A percentile compares a stretch with the other conserved stretches of the same genome.
These are phyloP conservation scores for Sinocyclocheilus rhinocerous DNA, from an alignment of 2,113 vertebrate species.

Conservation along the genomic window DNA sequence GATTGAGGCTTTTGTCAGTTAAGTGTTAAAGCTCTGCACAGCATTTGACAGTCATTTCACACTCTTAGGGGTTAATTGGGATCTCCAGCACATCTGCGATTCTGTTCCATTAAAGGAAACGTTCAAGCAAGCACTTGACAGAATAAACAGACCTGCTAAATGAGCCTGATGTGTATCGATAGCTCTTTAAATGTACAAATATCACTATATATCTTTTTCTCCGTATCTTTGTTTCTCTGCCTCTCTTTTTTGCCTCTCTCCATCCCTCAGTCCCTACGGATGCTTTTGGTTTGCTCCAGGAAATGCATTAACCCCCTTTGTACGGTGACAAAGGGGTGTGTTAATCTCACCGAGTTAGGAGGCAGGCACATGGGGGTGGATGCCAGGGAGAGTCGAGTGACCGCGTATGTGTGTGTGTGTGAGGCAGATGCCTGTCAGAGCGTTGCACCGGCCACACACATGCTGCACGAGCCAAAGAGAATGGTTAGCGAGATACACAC, in stretches of 20 bases:
- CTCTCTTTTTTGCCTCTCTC: background rate
- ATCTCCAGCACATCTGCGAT: slow-evolving; percentile 25
- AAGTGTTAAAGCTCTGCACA: slow-evolving; percentile 1
- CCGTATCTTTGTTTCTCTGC: background rate
- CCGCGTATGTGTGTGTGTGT: slow-evolving; percentile 14
- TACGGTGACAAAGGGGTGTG: slow-evolving; percentile 75
- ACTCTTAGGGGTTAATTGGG: slow-evolving; percentile 31
- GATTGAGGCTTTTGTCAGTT: background rate
- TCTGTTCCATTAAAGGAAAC: background rate
- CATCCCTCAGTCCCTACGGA: slow-evolving; percentile 21
- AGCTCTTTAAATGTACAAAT: background rate
- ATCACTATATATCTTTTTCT: background rate
- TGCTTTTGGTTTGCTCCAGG: slow-evolving; percentile 56
- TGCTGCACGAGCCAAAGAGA: background rate
- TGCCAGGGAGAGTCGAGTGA: background rate
- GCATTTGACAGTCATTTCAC: slow-evolving; percentile 1
- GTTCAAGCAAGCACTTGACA: slow-evolving; percentile 22
- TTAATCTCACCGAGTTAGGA: slow-evolving; percentile 73
- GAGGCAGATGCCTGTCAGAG: slow-evolving; percentile 32
- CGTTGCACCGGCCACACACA: slow-evolving; percentile 34
- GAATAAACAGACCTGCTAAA: background rate
- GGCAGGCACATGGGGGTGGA: slow-evolving; percentile 32
- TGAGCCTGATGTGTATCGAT: background rate
- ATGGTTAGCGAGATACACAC: slow-evolving; percentile 11
- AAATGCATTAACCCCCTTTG: slow-evolving; percentile 78